These are phyloP conservation scores for Silurus meridionalis DNA, from an alignment of 2,113 vertebrate genomes.

Conservation along the genomic window DNA sequence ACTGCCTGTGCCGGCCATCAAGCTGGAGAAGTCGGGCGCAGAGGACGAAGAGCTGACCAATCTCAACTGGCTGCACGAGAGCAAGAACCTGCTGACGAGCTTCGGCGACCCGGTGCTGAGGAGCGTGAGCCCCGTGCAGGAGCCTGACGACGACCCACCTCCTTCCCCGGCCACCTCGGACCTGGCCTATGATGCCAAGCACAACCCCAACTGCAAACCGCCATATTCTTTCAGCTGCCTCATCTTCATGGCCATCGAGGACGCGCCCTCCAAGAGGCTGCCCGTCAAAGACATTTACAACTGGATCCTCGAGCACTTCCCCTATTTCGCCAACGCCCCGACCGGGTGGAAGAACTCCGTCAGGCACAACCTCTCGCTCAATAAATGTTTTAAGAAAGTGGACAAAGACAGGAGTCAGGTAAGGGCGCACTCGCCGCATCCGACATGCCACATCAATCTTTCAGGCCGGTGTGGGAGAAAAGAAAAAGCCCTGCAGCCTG, in stretches of 20 bases:
- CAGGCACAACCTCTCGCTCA: slow-evolving; percentile 87
- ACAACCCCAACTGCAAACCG: slow-evolving; percentile 90
- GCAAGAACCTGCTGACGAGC: slow-evolving; percentile 88
- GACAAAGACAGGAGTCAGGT: slow-evolving; percentile 93
- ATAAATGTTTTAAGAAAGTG: slow-evolving; percentile 95
- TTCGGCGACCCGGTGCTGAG: slow-evolving; percentile 86
- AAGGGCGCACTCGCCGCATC: slow-evolving; percentile 57
- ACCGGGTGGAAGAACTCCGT: slow-evolving; percentile 94
- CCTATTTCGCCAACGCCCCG: slow-evolving; percentile 87
- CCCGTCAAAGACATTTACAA: slow-evolving; percentile 92
- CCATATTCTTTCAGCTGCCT: slow-evolving; percentile 93
- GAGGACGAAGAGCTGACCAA: slow-evolving; percentile 87
- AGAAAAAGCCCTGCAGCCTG: not conserved
- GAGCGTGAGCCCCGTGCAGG: slow-evolving; percentile 87
- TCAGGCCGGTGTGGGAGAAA: slow-evolving; percentile 7
- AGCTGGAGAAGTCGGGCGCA: slow-evolving; percentile 80
- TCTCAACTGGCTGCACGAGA: slow-evolving; percentile 89
- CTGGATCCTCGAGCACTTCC: slow-evolving; percentile 93
- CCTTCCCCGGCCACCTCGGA: slow-evolving; percentile 84
- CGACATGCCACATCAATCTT: slow-evolving; percentile 4
- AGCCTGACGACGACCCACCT: slow-evolving; percentile 80
- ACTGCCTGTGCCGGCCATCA: slow-evolving; percentile 79
- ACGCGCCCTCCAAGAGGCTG: slow-evolving; percentile 85
- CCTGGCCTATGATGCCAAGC: slow-evolving; percentile 85
- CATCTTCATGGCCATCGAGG: slow-evolving; percentile 94